Conservation (phyloP, 2,113 vertebrate species). For the Lanius ludovicianus region DNA sequence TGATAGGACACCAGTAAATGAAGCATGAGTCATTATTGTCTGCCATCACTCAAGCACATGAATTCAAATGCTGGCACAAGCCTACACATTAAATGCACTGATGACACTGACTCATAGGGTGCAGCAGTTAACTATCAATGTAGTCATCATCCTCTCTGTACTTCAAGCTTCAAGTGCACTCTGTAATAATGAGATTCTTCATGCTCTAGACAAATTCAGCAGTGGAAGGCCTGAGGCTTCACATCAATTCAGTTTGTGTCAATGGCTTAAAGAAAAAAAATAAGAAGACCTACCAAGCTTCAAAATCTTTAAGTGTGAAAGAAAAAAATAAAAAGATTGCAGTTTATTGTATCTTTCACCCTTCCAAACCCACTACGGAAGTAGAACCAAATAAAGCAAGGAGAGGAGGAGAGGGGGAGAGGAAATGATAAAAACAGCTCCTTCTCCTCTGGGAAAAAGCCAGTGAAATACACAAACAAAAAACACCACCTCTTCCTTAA, state of each 20-base stretch:
- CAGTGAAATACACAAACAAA: neutral
- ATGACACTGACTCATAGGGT: constrained; percentile 53
- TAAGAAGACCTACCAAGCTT: neutral
- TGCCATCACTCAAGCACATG: constrained; percentile 44
- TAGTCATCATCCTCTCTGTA: constrained; percentile 21
- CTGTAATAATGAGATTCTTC: constrained; percentile 61
- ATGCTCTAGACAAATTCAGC: constrained; percentile 50
- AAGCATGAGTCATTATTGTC: constrained; percentile 61
- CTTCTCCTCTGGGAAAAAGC: neutral
- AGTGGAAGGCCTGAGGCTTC: constrained; percentile 32
- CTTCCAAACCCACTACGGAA: neutral
- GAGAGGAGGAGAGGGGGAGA: neutral
- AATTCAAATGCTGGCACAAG: constrained; percentile 26
- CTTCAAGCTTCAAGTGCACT: constrained; percentile 30
- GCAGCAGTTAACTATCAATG: constrained; percentile 45
- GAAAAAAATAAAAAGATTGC: neutral
- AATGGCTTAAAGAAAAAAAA: neutral
- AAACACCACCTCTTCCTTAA: neutral
- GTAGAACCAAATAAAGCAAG: neutral
- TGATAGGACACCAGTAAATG: constrained; percentile 28
- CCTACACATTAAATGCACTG: constrained; percentile 18
- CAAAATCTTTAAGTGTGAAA: neutral
- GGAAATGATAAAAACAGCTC: neutral
- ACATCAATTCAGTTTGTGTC: constrained; percentile 39
- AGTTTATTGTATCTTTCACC: neutral